Evolutionary conservation across 2,888 invertebrate genomes (phyloP).

Genomic region (Drosophila ezoana): DNA sequence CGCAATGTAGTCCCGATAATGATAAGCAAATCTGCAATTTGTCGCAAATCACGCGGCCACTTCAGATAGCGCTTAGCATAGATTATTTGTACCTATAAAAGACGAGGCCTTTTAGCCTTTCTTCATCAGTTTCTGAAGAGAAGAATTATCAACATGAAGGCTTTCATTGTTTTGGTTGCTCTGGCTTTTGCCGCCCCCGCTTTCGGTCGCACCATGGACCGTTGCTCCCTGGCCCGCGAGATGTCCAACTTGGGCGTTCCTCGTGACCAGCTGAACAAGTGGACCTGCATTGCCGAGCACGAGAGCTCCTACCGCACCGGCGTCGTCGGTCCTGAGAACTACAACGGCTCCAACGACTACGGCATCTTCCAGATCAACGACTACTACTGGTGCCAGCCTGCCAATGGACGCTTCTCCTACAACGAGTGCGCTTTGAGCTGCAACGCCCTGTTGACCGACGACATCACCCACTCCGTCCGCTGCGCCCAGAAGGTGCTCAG

Average conservation of each 20-base stretch:
- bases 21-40: background rate
- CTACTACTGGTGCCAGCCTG: conserved; percentile 80
- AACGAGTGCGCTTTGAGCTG: conserved; percentile 77
- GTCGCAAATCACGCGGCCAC: conserved; percentile 6
- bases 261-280: conserved; percentile 61
- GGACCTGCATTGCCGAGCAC: conserved; percentile 79
- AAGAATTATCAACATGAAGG: conserved; percentile 49
- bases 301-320: conserved; percentile 84
- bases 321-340: conserved; percentile 84
- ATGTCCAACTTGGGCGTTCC: conserved; percentile 75
- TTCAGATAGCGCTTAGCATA: conserved; percentile 4
- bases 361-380: conserved; percentile 83
- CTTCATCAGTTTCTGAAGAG: conserved; percentile 28
- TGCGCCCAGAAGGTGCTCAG: conserved; percentile 75
- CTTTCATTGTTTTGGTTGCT: conserved; percentile 52
- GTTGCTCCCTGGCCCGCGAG: conserved; percentile 73
- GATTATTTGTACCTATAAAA: conserved; percentile 39
- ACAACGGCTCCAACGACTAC: conserved; percentile 85
- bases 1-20: background rate
- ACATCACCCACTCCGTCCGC: conserved; percentile 70
- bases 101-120: conserved; percentile 2
- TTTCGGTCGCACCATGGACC: conserved; percentile 56
- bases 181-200: conserved; percentile 63
- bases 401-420: conserved; percentile 67
- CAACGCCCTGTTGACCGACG: conserved; percentile 70